Conservation (phyloP, 2,797 vertebrate species). For the Hyperoplus lanceolatus region DNA sequence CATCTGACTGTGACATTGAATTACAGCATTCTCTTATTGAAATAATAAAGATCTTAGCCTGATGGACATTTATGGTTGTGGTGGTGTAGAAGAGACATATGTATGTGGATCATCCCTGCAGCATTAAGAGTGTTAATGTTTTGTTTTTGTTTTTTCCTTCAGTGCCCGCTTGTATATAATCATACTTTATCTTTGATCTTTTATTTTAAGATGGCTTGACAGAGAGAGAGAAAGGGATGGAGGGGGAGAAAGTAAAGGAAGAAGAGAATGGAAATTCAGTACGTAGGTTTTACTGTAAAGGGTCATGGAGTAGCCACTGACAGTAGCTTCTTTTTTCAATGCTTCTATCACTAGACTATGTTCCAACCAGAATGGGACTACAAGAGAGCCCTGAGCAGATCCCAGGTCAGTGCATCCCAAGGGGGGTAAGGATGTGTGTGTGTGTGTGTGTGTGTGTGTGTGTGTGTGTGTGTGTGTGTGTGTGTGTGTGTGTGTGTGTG, state of each 20-base stretch:
- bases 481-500: background rate
- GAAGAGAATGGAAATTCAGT: slow-evolving; percentile 28
- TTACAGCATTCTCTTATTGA: slow-evolving; percentile 40
- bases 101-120: slow-evolving; percentile 69
- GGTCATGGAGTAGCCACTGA: slow-evolving; percentile 38
- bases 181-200: slow-evolving; percentile 20
- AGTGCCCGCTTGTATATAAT: slow-evolving; percentile 36
- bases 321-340: slow-evolving; percentile 49
- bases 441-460: slow-evolving; percentile 17
- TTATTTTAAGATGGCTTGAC: slow-evolving; percentile 69
- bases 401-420: slow-evolving; percentile 85
- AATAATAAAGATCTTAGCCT: slow-evolving; percentile 19
- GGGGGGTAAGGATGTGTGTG: slow-evolving; percentile 9
- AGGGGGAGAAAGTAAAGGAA: slow-evolving; percentile 27
- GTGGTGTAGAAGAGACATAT: slow-evolving; percentile 22
- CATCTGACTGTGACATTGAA: slow-evolving; percentile 64
- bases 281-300: slow-evolving; percentile 10
- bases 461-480: slow-evolving; percentile 18
- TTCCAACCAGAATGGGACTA: slow-evolving; percentile 92
- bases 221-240: slow-evolving; percentile 30
- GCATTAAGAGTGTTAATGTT: slow-evolving; percentile 48
- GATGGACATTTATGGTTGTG: slow-evolving; percentile 15
- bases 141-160: slow-evolving; percentile 54
- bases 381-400: slow-evolving; percentile 88
- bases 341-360: slow-evolving; percentile 86